Conservation (phyloP, 2,888 invertebrate genomes). For the Drosophila lacicola region DNA sequence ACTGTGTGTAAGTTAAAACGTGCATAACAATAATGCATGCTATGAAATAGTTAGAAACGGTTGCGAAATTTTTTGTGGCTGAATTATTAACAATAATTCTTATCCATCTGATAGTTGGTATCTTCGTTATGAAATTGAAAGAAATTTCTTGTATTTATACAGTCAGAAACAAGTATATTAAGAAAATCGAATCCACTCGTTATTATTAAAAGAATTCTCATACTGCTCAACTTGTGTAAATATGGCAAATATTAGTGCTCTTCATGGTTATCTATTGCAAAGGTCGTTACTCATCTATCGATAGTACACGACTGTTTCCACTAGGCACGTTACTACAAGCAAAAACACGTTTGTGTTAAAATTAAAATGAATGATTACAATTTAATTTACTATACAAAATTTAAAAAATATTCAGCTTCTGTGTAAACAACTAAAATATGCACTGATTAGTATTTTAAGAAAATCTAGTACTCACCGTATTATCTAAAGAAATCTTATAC, state of each 20-base stretch:
- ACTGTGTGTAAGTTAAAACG: background rate
- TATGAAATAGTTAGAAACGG: constrained; percentile 60
- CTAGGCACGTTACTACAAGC: too few relatives aligned
- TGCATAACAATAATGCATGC: constrained; percentile 9
- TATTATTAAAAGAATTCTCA: constrained; percentile 68
- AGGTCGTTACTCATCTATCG: too few relatives aligned
- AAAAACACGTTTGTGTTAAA: too few relatives aligned
- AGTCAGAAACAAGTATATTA: constrained; percentile 40
- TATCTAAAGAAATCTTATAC: constrained; percentile 71
- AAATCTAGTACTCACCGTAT: constrained; percentile 54
- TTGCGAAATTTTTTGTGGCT: constrained; percentile 57
- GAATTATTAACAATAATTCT: constrained; percentile 13
- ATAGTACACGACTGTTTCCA: too few relatives aligned
- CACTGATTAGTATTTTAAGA: constrained; percentile 29
- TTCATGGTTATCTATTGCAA: constrained; percentile 7
- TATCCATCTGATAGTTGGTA: constrained; percentile 21
- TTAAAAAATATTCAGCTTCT: too few relatives aligned
- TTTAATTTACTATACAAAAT: too few relatives aligned
- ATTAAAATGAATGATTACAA: too few relatives aligned
- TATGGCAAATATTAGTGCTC: constrained; percentile 40
- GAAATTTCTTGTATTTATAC: constrained; percentile 29
- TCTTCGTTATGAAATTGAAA: constrained; percentile 17
- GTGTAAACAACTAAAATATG: too few relatives aligned
- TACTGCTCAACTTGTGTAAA: constrained; percentile 71
- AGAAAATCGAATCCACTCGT: constrained; percentile 53